A percentile compares a stretch with the other conserved stretches of the same genome.
Evolutionary conservation across 2,888 invertebrate genomes (phyloP).

Genomic region (Tipula lateralis): DNA sequence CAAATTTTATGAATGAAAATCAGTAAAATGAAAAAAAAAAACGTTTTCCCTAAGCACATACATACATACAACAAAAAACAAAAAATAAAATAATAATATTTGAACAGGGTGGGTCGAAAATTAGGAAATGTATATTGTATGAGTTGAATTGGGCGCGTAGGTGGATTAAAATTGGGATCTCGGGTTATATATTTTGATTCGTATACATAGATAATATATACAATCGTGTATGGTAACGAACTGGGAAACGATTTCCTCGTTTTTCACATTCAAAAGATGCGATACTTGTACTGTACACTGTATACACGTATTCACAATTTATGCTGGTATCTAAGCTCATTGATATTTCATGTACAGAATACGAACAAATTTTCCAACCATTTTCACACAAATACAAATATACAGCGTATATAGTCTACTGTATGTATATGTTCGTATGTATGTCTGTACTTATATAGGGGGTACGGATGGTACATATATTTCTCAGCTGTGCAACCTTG

Average conservation of each 20-base stretch:
- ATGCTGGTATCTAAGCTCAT: not conserved
- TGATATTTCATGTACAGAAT: not conserved
- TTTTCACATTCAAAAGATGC: not conserved
- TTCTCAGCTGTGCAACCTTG: slow-evolving; percentile 27
- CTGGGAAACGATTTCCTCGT: not conserved
- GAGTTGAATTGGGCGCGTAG: not conserved
- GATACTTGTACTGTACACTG: not conserved
- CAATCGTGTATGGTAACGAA: not conserved
- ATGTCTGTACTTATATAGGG: not conserved
- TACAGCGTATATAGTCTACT: not conserved
- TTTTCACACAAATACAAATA: not conserved
- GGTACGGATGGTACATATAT: not conserved
- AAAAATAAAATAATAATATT: not conserved
- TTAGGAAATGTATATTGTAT: not conserved
- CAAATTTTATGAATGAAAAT: not conserved
- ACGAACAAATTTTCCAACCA: not conserved
- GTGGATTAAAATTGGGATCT: not conserved
- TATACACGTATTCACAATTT: not conserved
- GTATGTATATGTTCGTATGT: not conserved
- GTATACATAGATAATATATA: not conserved
- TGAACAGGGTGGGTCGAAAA: not conserved
- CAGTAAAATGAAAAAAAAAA: not conserved
- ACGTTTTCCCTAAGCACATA: not conserved
- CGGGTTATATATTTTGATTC: not conserved
- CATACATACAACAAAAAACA: not conserved